phyloP scores from a whole-genome alignment of 2,797 vertebrate species.

The Lemur catta region DNA sequence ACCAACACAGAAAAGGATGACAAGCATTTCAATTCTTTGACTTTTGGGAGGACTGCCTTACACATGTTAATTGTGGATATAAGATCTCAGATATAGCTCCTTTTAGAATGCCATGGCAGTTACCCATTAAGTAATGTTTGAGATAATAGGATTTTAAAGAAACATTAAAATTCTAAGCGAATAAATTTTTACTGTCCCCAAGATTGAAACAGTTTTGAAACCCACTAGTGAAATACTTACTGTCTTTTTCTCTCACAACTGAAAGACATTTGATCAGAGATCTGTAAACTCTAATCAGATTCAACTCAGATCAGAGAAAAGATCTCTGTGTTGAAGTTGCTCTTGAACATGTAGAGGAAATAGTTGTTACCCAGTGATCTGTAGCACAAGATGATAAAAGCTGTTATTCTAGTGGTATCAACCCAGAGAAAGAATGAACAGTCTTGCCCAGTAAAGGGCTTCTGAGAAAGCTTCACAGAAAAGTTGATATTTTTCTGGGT shows the following conservation, averaged over 20 bases:
- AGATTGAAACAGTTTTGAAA: not conserved
- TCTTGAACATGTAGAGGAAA: not conserved
- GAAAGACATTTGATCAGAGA: constrained; percentile 18
- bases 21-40: not conserved
- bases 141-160: not conserved
- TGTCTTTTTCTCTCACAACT: not conserved
- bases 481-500: not conserved
- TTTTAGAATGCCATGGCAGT: not conserved
- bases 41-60: not conserved
- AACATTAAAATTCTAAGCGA: not conserved
- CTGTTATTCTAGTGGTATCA: not conserved
- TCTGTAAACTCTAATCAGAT: not conserved
- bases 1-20: not conserved
- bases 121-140: not conserved
- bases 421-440: not conserved
- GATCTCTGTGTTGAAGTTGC: not conserved
- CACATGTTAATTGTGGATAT: not conserved
- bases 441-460: not conserved
- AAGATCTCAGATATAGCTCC: not conserved
- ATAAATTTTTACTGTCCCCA: not conserved
- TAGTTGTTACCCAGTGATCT: not conserved
- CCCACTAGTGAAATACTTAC: not conserved
- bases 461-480: not conserved
- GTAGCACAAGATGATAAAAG: not conserved
- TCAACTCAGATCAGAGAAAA: not conserved